Evolutionary conservation across 2,113 vertebrate genomes (phyloP), one percentile per base, ranked within the genome.

Genomic region (Platichthys stellatus): DNA sequence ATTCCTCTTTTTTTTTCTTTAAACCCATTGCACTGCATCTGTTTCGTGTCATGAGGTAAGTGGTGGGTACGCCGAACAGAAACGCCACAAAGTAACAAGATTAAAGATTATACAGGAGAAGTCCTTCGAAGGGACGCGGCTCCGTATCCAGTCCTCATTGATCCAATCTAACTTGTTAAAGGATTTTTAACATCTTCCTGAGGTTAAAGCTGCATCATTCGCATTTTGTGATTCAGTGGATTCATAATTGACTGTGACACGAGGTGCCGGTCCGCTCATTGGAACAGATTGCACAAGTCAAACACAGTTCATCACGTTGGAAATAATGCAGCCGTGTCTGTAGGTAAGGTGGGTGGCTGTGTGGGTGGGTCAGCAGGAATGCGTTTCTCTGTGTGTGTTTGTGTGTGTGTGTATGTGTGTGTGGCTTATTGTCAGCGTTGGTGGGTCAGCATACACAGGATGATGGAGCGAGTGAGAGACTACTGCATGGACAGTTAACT

Each of bases 1-100:
- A 71, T 81, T 84, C 74, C 2, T 23, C 76, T 60, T 74, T 88
- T 60, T 74, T 88, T 79, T 87, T 87, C 68, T 85, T 89, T 66
- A 90, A 86, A 87, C 81, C 72, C 83, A 26, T 67, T 28, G 26
- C 76, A 0, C 74, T 81, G 76, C 61, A 74, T 85, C 78, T 89
- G 86, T 69, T 78, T 79, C 70, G 69, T 60, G 72, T 88, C 79
- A 76, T 11, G 70, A 66, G 47, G 24, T 61, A 65, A 78, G 59
- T 18, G 1, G 26, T 24, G 4, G 56, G 24, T 28, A 0, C 0
- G 40, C 53, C 10, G 35, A 62, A 45, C 60, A n/a, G 64, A 86
- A 86, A 67, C 60, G 74, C 43, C 49, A 51, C 51, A 56, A 64
- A 28, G 71, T n/a, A 28, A 70, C 26, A 23, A 63, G 21, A 58